These are phyloP conservation scores for Saccopteryx bilineata DNA, from an alignment of 2,113 vertebrate species.

Conservation along the genomic window DNA sequence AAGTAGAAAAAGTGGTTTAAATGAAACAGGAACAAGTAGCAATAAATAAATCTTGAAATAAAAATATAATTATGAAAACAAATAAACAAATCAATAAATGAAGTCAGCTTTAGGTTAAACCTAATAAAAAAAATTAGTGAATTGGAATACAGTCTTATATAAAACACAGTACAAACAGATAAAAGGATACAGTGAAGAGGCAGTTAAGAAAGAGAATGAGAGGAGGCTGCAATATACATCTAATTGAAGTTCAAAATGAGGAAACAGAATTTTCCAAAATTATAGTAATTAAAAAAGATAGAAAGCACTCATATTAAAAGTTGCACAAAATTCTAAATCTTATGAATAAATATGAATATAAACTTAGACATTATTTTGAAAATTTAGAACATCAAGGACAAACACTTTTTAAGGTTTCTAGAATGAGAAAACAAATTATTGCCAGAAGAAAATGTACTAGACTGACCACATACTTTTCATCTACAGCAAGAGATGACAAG, in stretches of 20 bases:
- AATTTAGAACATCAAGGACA: slow-evolving; percentile 14
- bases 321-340: slow-evolving; percentile 9
- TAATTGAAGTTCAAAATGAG: background rate
- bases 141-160: background rate
- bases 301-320: slow-evolving; percentile 36
- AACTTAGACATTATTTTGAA: slow-evolving; percentile 1
- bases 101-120: background rate
- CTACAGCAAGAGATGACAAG: background rate
- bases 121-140: slow-evolving; percentile 31
- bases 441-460: slow-evolving; percentile 39
- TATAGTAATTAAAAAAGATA: background rate
- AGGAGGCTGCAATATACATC: background rate
- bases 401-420: background rate
- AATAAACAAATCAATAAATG: slow-evolving; percentile 7
- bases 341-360: slow-evolving; percentile 45
- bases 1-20: background rate
- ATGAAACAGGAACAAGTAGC: background rate
- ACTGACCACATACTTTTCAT: background rate
- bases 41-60: slow-evolving; percentile 21
- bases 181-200: background rate
- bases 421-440: slow-evolving; percentile 26
- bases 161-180: background rate
- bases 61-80: slow-evolving; percentile 48
- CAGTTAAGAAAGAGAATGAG: background rate
- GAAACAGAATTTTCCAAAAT: background rate